Evolutionary conservation across 2,113 vertebrate species (phyloP).

Genomic region (Sigmodon hispidus): DNA sequence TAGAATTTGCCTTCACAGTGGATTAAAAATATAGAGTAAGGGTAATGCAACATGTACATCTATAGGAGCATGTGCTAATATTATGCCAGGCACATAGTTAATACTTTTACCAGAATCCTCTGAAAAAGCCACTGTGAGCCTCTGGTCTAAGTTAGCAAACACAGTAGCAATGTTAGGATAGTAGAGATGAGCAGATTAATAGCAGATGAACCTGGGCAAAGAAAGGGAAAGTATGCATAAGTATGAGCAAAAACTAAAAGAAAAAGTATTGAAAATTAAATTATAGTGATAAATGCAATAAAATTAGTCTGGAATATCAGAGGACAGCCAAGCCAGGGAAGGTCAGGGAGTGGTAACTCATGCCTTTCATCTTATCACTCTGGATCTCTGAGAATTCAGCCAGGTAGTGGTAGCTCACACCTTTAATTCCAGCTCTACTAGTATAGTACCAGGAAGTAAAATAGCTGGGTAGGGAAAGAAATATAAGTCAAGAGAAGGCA

Average conservation of each 20-base stretch:
- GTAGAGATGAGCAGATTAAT: neutral
- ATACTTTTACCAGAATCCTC: neutral
- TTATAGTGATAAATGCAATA: too few relatives aligned
- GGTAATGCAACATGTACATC: neutral
- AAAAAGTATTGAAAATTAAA: neutral
- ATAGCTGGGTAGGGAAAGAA: too few relatives aligned
- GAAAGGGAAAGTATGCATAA: too few relatives aligned
- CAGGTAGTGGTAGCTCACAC: too few relatives aligned
- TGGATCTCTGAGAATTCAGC: too few relatives aligned
- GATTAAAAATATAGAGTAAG: neutral
- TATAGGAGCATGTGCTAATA: neutral
- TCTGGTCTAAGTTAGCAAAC: neutral
- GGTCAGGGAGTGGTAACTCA: too few relatives aligned
- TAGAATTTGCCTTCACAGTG: neutral
- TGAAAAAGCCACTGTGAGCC: neutral
- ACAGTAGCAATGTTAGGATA: neutral
- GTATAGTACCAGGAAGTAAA: too few relatives aligned
- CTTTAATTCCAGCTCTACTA: too few relatives aligned
- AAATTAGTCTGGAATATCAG: too few relatives aligned
- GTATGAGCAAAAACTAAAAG: conserved; percentile 7
- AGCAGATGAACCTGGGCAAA: neutral
- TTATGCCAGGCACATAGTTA: neutral
- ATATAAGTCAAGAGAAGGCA: too few relatives aligned
- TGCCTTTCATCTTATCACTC: too few relatives aligned
- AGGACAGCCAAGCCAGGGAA: too few relatives aligned